A percentile compares a stretch with the other conserved stretches of the same genome.
phyloP scores from a whole-genome alignment of 2,888 invertebrate genomes.

The Lepidonotus clava region DNA sequence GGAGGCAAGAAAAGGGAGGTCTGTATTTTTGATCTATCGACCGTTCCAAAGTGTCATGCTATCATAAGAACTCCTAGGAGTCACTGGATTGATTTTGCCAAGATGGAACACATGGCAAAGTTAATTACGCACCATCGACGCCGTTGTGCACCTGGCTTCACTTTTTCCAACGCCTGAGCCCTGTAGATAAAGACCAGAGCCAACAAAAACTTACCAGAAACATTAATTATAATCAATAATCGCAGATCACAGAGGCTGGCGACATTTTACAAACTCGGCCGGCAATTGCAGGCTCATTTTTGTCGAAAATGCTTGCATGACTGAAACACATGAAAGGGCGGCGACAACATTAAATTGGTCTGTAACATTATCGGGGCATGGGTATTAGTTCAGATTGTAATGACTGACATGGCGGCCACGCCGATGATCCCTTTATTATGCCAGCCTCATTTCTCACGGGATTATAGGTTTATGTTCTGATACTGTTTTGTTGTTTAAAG shows the following conservation, averaged over 20 bases:
- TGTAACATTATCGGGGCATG: constrained; percentile 21
- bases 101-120: constrained; percentile 49
- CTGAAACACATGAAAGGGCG: constrained; percentile 46
- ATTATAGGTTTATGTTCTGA: constrained; percentile 26
- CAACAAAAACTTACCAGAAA: not conserved
- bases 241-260: constrained; percentile 43
- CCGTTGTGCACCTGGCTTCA: constrained; percentile 17
- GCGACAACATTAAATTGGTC: not conserved
- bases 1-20: not conserved
- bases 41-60: not conserved
- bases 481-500: constrained; percentile 33
- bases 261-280: constrained; percentile 21
- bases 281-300: constrained; percentile 8
- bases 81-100: constrained; percentile 34
- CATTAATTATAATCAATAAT: constrained; percentile 51
- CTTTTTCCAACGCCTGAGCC: constrained; percentile 13
- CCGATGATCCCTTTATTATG: constrained; percentile 37
- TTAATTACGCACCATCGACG: constrained; percentile 48
- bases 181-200: constrained; percentile 36
- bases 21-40: constrained; percentile 8
- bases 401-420: constrained; percentile 6
- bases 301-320: not conserved
- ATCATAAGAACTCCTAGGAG: constrained; percentile 21
- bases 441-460: not conserved
- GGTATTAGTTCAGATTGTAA: constrained; percentile 23